phyloP scores from a whole-genome alignment of 2,797 vertebrate genomes.

The Pseudochromis fuscus region DNA sequence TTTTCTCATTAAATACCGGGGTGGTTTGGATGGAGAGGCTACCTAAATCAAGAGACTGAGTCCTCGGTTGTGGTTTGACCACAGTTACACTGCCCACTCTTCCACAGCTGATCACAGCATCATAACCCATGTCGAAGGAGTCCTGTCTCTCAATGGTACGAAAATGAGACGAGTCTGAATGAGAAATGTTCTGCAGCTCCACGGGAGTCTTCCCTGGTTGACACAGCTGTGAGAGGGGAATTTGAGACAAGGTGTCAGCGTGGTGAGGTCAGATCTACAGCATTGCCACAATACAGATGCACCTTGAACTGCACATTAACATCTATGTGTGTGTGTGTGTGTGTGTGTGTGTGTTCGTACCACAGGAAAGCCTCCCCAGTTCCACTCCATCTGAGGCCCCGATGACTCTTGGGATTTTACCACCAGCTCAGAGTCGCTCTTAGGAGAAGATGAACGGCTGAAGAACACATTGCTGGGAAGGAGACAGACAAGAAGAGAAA shows the following conservation, averaged over 20 bases:
- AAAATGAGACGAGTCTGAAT: slow-evolving; percentile 75
- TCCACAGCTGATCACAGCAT: slow-evolving; percentile 55
- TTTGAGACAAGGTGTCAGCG: slow-evolving; percentile 11
- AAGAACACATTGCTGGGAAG: slow-evolving; percentile 70
- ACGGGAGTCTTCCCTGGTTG: slow-evolving; percentile 67
- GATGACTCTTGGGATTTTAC: slow-evolving; percentile 81
- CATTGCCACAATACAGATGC: neutral
- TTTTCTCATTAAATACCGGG: slow-evolving; percentile 29
- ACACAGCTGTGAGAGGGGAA: slow-evolving; percentile 70
- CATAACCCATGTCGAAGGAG: slow-evolving; percentile 77
- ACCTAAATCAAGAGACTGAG: slow-evolving; percentile 52
- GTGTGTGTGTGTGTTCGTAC: slow-evolving; percentile 74
- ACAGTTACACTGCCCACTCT: slow-evolving; percentile 70
- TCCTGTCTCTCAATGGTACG: slow-evolving; percentile 83
- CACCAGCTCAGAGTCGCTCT: slow-evolving; percentile 95
- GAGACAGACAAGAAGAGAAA: neutral
- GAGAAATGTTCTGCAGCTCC: slow-evolving; percentile 57
- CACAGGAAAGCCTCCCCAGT: slow-evolving; percentile 94
- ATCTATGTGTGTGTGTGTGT: neutral
- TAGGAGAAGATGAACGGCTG: slow-evolving; percentile 83
- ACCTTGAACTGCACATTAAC: neutral
- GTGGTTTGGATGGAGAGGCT: neutral
- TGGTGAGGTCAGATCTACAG: neutral
- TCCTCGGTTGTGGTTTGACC: slow-evolving; percentile 81
- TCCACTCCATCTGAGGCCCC: slow-evolving; percentile 91